Evolutionary conservation across 2,113 vertebrate genomes (phyloP).

Genomic region (Oplegnathus fasciatus): DNA sequence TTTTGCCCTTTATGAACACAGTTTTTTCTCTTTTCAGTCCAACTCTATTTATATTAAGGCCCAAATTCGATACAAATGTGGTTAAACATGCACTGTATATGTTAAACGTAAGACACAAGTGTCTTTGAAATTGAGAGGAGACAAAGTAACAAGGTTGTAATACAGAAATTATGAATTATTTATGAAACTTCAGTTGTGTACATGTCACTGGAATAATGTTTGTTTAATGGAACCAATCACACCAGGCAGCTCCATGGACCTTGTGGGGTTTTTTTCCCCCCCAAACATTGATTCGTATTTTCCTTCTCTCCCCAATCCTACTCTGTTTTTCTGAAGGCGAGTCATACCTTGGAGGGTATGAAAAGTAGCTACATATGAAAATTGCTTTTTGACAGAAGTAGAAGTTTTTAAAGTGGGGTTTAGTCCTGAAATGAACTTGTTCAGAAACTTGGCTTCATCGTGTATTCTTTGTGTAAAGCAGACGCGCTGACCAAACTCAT

Average conservation of each 20-base stretch:
- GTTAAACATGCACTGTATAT: neutral
- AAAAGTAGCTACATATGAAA: conserved; percentile 51
- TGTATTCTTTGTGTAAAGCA: conserved; percentile 55
- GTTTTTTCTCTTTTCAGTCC: conserved; percentile 1
- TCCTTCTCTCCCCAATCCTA: neutral
- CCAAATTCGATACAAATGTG: neutral
- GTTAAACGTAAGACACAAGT: conserved; percentile 1
- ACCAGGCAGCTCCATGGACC: conserved; percentile 23
- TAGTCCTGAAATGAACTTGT: conserved; percentile 59
- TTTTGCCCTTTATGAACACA: conserved; percentile 4
- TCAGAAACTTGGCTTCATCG: conserved; percentile 52
- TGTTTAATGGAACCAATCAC: conserved; percentile 35
- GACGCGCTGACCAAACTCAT: conserved; percentile 26
- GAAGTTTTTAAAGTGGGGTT: conserved; percentile 53
- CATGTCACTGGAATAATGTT: conserved; percentile 20
- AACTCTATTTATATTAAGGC: neutral
- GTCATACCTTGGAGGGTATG: conserved; percentile 29
- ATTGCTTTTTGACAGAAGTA: conserved; percentile 53
- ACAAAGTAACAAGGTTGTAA: conserved; percentile 8
- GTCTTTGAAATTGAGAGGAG: neutral
- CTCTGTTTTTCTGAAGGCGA: conserved; percentile 41
- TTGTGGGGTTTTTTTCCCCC: neutral
- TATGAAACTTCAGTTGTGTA: conserved; percentile 6
- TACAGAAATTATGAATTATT: conserved; percentile 18
- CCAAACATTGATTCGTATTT: conserved; percentile 16